Conservation (phyloP, 2,888 invertebrate species). For the Ichneumoninae sp. region DNA sequence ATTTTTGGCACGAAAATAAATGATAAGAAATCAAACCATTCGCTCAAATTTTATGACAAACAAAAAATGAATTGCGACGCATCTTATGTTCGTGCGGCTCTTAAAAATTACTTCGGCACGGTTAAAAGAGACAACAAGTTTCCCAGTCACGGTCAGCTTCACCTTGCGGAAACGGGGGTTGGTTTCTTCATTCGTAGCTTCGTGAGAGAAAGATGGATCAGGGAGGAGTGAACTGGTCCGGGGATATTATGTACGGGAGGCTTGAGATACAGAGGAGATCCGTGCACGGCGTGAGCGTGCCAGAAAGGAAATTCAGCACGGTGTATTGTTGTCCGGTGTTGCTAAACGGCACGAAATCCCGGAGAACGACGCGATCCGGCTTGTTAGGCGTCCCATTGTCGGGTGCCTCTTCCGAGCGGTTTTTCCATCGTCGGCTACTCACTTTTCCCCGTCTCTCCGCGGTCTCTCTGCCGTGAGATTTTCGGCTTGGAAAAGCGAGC, state of each 20-base stretch:
- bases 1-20: neutral
- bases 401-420: conserved; percentile 31
- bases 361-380: conserved; percentile 75
- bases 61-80: neutral
- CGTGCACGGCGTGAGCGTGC: conserved; percentile 66
- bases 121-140: neutral
- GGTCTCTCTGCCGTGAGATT: conserved; percentile 67
- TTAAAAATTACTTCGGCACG: neutral
- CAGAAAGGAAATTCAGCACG: conserved; percentile 71
- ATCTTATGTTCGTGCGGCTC: neutral
- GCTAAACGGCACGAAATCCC: conserved; percentile 80
- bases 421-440: conserved; percentile 65
- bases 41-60: neutral
- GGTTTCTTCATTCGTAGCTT: conserved; percentile 27
- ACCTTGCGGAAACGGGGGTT: conserved; percentile 32
- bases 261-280: conserved; percentile 25
- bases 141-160: conserved; percentile 25
- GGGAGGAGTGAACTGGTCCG: conserved; percentile 47
- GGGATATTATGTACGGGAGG: conserved; percentile 8
- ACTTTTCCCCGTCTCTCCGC: conserved; percentile 35
- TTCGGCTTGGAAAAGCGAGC: conserved; percentile 53
- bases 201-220: conserved; percentile 49
- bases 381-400: conserved; percentile 81
- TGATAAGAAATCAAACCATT: neutral
- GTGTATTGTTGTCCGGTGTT: conserved; percentile 78